phyloP scores from a whole-genome alignment of 2,113 vertebrate species.

The Erythrolamprus reginae region DNA sequence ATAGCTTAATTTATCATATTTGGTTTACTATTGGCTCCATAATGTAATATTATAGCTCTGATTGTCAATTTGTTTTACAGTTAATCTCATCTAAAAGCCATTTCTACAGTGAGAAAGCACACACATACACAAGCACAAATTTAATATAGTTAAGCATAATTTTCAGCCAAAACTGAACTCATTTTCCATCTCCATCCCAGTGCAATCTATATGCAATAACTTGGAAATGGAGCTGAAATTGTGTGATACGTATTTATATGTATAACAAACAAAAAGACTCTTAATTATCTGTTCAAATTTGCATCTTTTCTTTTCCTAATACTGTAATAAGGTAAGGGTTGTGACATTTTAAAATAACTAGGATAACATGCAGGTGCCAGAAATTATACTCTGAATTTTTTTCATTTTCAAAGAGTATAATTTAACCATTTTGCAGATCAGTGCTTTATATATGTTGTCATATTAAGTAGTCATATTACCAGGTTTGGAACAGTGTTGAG shows the following conservation, averaged over 20 bases:
- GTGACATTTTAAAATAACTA: background rate
- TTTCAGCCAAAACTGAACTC: background rate
- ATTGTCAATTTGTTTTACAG: background rate
- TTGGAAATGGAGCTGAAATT: background rate
- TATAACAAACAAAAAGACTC: background rate
- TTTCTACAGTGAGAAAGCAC: background rate
- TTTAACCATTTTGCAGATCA: background rate
- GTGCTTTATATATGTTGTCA: background rate
- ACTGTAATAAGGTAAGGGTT: background rate
- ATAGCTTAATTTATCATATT: background rate
- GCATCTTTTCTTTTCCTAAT: background rate
- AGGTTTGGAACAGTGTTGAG: background rate
- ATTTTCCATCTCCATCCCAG: background rate
- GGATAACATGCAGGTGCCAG: background rate
- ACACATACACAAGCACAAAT: background rate
- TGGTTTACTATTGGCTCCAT: background rate
- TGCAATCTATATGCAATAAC: background rate
- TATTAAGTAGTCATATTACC: background rate
- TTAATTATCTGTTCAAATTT: background rate
- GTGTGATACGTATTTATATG: background rate
- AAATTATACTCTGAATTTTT: background rate
- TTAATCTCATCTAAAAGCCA: conserved; percentile 8
- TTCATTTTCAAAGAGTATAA: background rate
- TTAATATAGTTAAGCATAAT: background rate
- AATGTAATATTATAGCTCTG: background rate